These are phyloP conservation scores for Tetraneura akinire DNA, from an alignment of 1,140 invertebrate genomes.

Conservation along the genomic window DNA sequence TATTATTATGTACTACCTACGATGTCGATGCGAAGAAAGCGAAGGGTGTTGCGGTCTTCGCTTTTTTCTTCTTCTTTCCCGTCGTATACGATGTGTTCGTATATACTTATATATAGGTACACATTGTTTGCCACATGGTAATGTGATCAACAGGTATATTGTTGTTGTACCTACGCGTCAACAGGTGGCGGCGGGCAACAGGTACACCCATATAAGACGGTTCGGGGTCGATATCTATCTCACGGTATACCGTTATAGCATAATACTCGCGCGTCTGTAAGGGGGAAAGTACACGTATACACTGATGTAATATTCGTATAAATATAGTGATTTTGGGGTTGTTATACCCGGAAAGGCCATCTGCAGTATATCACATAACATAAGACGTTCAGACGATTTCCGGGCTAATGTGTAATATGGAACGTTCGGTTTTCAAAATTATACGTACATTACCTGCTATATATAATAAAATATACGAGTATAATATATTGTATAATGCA, in stretches of 20 bases:
- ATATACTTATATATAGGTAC: too few relatives aligned
- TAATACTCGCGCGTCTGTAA: too few relatives aligned
- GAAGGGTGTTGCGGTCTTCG: constrained; percentile 47
- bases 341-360: constrained; percentile 7
- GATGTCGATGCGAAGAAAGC: constrained; percentile 4
- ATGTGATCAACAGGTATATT: constrained; percentile 43
- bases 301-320: not conserved
- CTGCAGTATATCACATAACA: not conserved
- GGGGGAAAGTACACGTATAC: not conserved
- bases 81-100: too few relatives aligned
- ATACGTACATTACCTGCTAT: too few relatives aligned
- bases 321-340: not conserved
- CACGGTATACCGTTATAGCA: constrained; percentile 26
- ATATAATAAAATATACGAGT: too few relatives aligned
- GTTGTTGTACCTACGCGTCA: not conserved
- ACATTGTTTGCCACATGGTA: constrained; percentile 31
- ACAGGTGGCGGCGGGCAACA: constrained; percentile 28
- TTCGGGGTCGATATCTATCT: constrained; percentile 33
- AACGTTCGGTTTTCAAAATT: not conserved
- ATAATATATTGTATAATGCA: too few relatives aligned
- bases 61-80: not conserved
- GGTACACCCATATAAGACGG: not conserved
- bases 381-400: too few relatives aligned
- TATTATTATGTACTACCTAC: not conserved
- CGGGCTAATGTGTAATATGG: too few relatives aligned